Evolutionary conservation across 2,888 invertebrate genomes (phyloP), one percentile per base, ranked within the genome.

Genomic region (Phaedon cochleariae): DNA sequence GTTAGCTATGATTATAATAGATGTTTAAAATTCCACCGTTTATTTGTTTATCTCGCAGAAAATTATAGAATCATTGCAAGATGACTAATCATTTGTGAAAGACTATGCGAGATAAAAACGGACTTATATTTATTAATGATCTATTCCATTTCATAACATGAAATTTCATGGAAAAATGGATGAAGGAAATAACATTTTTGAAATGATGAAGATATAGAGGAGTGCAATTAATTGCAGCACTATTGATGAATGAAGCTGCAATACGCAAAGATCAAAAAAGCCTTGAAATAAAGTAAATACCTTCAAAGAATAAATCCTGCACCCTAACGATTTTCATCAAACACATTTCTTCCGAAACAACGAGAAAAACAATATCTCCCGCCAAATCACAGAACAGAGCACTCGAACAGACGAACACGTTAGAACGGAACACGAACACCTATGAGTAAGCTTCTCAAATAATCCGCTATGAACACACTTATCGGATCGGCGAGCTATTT

Each of bases 381-480:
- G 64, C 62, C 62, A 51, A 34, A 62, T 61, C 49, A 31, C 58
- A 51, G 26, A 54, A 46, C 64, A 60, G 26, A 54, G 46, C 64
- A 60, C 62, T 53, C 2, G 51, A 59, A 41, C 29, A n/a, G n/a
- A 7, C 26, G 51, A 48, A 60, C 68, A 65, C 68, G 58, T 65
- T 57, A 57, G 55, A 65, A 21, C 45, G n/a, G 54, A 48, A 48
- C 65, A 64, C 68, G 34, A 59, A 58, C 65, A 65, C 66, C 53
- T 54, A 64, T 55, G 62, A 69, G 58, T 68, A 69, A 66, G 37
- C 59, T 64, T 59, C 57, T 51, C 66, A 58, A 69, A 67, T 67
- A 59, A 53, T 29, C 41, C 37, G 49, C 15, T 53, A 7, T 34
- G 12, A 34, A 31, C 57, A 46, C 49, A 67, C 69, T 63, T 62